Base-by-base conservation (phyloP, 2,113 vertebrate genomes). In the Proteles cristata region DNA sequence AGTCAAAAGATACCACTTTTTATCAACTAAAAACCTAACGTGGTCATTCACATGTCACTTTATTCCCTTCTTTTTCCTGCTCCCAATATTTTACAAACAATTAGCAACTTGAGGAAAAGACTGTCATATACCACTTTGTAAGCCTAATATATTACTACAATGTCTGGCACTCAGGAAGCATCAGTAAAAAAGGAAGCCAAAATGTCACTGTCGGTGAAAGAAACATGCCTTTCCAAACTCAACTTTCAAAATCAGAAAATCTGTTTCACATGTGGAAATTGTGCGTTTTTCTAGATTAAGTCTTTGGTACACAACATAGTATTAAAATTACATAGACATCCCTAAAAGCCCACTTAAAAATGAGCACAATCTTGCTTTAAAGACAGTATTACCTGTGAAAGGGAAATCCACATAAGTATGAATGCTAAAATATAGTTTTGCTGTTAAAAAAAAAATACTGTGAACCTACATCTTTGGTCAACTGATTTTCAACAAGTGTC, bases 341-440 rank as follows among this genome's bases (percentile, higher is more conserved):
- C 48, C 82, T 53, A 88, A 85, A 85, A 80, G 55, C 16, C 21
- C 88, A 33, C 23, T 96, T 94, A 81, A 90, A 93, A 95, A 79
- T 84, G 83, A 93, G 28, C 19, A 82, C 25, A 87, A 69, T 79
- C 61, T 82, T 90, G 21, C 25, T 94, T 89, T 65, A 81, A 90
- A 61, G 12, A 83, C 35, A 95, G 43, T 89, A 77, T 43, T 81
- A 74, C 39, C 76, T 89, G 80, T 74, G 28, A 89, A 97, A 97
- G 50, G 94, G 16, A 69, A 93, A 96, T 91, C 5, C 53, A 74
- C 93, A 58, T 11, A 83, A 83, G 28, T 89, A 77, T 68, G 35
- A 93, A 90, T 77, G 50, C 17, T 79, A 94, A 97, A 85, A 91
- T 79, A 94, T 2, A 85, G 28, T 73, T 73, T 55, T 76, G 76